Conservation (phyloP, 2,113 vertebrate genomes). For the Felis catus region F.catus_Fca126_mat1.0 CM031413.1:118313001-118313500, state of each 20-base stretch:
- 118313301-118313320: too few relatives aligned
- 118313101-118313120: background rate
- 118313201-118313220: too few relatives aligned
- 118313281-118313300: background rate
- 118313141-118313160: background rate
- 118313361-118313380: background rate
- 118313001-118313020: background rate
- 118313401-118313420: background rate
- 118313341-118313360: background rate
- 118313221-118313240: background rate
- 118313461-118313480: background rate
- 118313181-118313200: too few relatives aligned
- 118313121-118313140: background rate
- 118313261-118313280: background rate
- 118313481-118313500: fast-evolving
- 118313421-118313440: background rate
- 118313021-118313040: background rate
- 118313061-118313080: background rate
- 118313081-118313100: background rate
- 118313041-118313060: background rate
- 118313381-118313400: background rate
- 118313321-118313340: background rate
- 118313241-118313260: fast-evolving
- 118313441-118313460: background rate
- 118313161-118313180: background rate